Conservation (phyloP, 2,797 vertebrate species). For the Lemur catta region DNA sequence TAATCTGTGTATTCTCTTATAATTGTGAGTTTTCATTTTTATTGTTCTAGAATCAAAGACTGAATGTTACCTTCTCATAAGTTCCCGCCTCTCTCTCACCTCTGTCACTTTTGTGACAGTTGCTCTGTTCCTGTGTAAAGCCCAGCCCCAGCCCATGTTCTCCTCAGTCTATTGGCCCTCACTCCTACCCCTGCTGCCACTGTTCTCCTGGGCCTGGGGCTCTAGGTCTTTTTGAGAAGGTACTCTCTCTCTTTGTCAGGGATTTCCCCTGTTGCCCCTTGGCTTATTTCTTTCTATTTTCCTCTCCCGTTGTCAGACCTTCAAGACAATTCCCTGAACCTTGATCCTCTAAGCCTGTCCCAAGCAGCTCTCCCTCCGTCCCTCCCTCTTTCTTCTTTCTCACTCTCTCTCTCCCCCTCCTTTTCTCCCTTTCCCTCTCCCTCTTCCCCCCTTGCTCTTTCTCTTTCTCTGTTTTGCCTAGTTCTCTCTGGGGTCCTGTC, state of each 20-base stretch:
- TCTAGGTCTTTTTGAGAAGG: not conserved
- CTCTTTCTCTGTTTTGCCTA: not conserved
- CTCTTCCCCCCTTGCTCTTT: not conserved
- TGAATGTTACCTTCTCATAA: not conserved
- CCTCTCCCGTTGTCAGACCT: not conserved
- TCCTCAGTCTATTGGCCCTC: not conserved
- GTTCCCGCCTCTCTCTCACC: not conserved
- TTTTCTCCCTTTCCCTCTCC: no score
- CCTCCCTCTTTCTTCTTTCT: no score
- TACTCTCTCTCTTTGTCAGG: not conserved
- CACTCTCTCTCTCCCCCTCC: no score
- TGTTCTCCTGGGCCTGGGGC: not conserved
- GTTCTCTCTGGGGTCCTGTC: not conserved
- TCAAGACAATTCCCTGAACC: not conserved
- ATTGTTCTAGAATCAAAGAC: not conserved
- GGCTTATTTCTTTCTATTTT: not conserved
- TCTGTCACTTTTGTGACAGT: not conserved
- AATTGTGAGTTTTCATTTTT: not conserved
- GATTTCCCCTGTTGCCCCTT: not conserved
- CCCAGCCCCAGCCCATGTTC: not conserved
- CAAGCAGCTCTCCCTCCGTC: not conserved
- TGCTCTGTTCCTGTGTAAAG: not conserved
- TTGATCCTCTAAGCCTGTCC: not conserved
- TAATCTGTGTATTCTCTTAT: not conserved
- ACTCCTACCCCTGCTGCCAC: not conserved